Evolutionary conservation across 2,797 vertebrate genomes (phyloP), one percentile per base, ranked within the genome.

Genomic region (Rhinatrema bivittatum): DNA sequence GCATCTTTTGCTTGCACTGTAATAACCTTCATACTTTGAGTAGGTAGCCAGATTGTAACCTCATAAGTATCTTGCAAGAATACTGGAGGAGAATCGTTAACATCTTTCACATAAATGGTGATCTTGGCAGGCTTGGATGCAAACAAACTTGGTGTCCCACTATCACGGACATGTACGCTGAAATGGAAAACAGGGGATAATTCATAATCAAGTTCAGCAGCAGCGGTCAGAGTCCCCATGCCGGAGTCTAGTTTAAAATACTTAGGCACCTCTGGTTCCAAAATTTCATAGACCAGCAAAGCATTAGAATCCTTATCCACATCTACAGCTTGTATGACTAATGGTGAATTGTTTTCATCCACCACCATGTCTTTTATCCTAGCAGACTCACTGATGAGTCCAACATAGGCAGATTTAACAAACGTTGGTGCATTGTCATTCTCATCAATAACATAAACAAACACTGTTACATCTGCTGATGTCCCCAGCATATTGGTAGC

Each of bases 351-450:
- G 50, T 75, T 82, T 27, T 88, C 81, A 36, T 85, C 87, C 70
- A 86, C 78, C 28, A 98, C 79, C 82, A 98, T 86, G 74, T 86
- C 95, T 49, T 89, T 84, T 6, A 78, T 7, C 4, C 74, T 78
- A 13, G 90, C 81, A 0, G 87, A 86, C 74, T 99, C 96, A 16
- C 81, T 88, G 44, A 98, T 81, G 41, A 87, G 84, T 4, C 94
- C 94, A 7, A 78, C 0, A 5, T 95, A 94, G 3, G 67, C 72
- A 6, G 36, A 48, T 36, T 79, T 85, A 32, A 62, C 20, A 13
- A 99, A 95, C 46, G 73, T 12, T 1, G 96, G 96, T 1, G 72
- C 50, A 1, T 95, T 96, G 72, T 99, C 94, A 4, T 99, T 99
- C 72, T 95, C 89, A 11, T 98, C 96, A 22, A 91, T 79, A 32